Percentiles rank a stretch among this genome's conserved stretches.
phyloP scores from a whole-genome alignment of 2,797 vertebrate species.

The Hypotaenidia okinawae region DNA sequence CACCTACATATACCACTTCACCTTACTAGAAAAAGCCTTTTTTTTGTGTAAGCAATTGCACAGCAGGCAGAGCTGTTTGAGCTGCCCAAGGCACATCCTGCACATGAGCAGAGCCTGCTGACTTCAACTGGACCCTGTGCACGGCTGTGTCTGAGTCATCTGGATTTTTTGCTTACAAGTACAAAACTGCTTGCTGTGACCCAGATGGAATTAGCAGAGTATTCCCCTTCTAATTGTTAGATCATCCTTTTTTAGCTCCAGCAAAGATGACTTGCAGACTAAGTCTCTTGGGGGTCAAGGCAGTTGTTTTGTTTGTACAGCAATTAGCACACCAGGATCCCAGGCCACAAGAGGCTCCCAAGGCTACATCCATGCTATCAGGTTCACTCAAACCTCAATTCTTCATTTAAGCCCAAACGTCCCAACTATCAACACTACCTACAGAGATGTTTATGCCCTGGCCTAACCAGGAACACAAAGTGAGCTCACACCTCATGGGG shows the following conservation, averaged over 20 bases:
- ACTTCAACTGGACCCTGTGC: neutral
- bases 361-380: neutral
- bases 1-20: neutral
- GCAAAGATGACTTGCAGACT: conserved; percentile 54
- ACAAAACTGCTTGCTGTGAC: conserved; percentile 28
- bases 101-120: neutral
- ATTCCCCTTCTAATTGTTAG: conserved; percentile 49
- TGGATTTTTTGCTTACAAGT: conserved; percentile 24
- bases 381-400: neutral
- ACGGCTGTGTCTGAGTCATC: conserved; percentile 9
- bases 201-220: conserved; percentile 45
- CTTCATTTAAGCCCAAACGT: neutral
- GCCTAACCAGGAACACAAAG: neutral
- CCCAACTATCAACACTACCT: conserved; percentile 9
- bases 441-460: neutral
- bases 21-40: neutral
- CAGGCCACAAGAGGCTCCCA: conserved; percentile 23
- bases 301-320: conserved; percentile 52
- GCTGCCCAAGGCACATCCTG: neutral
- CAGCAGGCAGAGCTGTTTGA: neutral
- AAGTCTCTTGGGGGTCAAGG: conserved; percentile 25
- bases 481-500: neutral
- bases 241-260: conserved; percentile 47
- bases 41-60: neutral
- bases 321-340: conserved; percentile 50